phyloP scores from a whole-genome alignment of 2,888 invertebrate species.

The Blera fallax region DNA sequence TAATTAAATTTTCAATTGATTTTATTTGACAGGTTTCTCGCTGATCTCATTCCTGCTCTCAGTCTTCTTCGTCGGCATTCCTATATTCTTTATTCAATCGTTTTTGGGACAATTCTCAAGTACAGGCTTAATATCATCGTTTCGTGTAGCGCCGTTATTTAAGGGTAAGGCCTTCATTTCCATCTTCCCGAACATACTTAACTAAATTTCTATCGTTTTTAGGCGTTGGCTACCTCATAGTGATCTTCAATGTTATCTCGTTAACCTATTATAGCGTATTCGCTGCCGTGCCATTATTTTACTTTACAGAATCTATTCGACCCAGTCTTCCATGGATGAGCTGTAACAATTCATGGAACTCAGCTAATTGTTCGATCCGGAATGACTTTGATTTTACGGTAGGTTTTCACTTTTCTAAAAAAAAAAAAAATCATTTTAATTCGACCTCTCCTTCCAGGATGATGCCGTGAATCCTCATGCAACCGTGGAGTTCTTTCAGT shows the following conservation, averaged over 20 bases:
- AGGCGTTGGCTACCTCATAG: conserved; percentile 86
- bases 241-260: conserved; percentile 90
- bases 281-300: conserved; percentile 91
- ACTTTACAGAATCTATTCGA: conserved; percentile 87
- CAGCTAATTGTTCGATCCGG: conserved; percentile 80
- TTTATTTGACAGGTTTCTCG: conserved; percentile 75
- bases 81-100: conserved; percentile 93
- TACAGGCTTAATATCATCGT: conserved; percentile 90
- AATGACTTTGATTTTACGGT: conserved; percentile 76
- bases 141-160: conserved; percentile 91
- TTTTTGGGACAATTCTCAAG: conserved; percentile 93
- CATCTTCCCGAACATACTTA: background rate
- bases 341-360: conserved; percentile 92
- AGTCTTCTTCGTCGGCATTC: conserved; percentile 83
- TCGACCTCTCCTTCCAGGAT: conserved; percentile 73
- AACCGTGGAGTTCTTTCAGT: conserved; percentile 79
- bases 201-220: background rate
- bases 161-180: conserved; percentile 85
- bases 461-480: conserved; percentile 76
- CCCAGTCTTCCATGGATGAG: conserved; percentile 89
- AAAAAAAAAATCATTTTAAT: background rate
- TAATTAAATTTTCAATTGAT: no score
- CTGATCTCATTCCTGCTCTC: conserved; percentile 77
- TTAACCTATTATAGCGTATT: conserved; percentile 92
- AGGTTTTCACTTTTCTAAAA: conserved; percentile 3